Conservation (phyloP, 2,888 invertebrate species). For the Zaprionus bogoriensis region DNA sequence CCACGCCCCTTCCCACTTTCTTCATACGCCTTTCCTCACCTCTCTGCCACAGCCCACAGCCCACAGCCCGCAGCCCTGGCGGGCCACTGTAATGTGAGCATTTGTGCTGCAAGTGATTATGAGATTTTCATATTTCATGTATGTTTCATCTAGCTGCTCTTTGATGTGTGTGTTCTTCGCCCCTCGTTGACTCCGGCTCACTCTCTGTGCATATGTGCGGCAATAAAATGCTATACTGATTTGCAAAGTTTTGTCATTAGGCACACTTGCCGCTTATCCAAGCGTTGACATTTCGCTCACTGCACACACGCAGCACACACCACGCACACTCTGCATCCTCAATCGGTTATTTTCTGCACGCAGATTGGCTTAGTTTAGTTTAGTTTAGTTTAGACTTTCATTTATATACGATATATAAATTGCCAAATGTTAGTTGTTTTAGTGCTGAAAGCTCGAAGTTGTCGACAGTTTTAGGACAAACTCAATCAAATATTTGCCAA, state of each 20-base stretch:
- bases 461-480: slow-evolving; percentile 38
- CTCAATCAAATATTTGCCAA: slow-evolving; percentile 31
- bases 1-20: slow-evolving; percentile 10
- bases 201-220: neutral
- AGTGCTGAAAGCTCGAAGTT: slow-evolving; percentile 37
- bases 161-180: slow-evolving; percentile 21
- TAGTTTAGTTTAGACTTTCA: slow-evolving; percentile 58
- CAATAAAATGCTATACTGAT: slow-evolving; percentile 69
- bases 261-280: slow-evolving; percentile 59
- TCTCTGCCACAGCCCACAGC: neutral
- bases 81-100: slow-evolving; percentile 14
- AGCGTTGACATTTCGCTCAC: slow-evolving; percentile 14
- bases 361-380: slow-evolving; percentile 11
- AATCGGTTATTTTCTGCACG: neutral
- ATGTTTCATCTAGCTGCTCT: slow-evolving; percentile 36
- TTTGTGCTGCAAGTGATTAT: slow-evolving; percentile 61
- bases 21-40: neutral
- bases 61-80: neutral
- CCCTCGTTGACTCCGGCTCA: no score
- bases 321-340: neutral
- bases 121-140: slow-evolving; percentile 57
- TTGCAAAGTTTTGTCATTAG: slow-evolving; percentile 73
- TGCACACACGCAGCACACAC: slow-evolving; percentile 3
- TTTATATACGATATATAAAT: no score
- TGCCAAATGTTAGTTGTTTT: slow-evolving; percentile 32